Conservation (phyloP, 2,113 vertebrate genomes). For the Cheilinus undulatus region DNA sequence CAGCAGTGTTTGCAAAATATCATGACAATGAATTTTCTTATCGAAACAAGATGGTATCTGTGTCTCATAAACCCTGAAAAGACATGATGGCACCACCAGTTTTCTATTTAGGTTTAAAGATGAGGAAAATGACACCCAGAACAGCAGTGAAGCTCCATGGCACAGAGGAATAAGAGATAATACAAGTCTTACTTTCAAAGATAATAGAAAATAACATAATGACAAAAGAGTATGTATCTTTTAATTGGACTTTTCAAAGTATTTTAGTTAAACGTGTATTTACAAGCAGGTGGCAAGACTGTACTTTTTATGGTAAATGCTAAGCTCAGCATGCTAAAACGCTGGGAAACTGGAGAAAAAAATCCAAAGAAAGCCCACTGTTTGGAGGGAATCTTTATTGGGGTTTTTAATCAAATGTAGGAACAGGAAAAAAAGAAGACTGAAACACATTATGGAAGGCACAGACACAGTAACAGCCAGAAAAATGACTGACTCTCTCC, state of each 20-base stretch:
- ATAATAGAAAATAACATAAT: neutral
- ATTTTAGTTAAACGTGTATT: too few species aligned
- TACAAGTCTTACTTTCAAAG: too few species aligned
- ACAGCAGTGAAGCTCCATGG: too few species aligned
- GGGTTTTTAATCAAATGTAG: conserved; percentile 36
- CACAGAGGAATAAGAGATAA: too few species aligned
- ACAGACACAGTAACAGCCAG: conserved; percentile 45
- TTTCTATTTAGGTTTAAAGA: neutral
- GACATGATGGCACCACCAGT: neutral
- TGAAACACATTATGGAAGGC: conserved; percentile 61
- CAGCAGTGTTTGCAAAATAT: conserved; percentile 24
- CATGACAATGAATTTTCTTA: conserved; percentile 39
- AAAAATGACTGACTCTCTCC: conserved; percentile 18
- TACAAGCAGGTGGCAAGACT: too few species aligned
- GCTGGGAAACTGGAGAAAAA: neutral
- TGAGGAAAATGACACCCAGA: neutral
- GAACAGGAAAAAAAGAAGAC: conserved; percentile 45
- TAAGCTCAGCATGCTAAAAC: too few species aligned
- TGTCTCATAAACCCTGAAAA: neutral
- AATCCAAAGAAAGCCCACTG: neutral
- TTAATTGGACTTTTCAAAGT: too few species aligned
- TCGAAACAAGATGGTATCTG: conserved; percentile 18
- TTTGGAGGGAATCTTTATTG: conserved; percentile 59
- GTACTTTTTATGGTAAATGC: too few species aligned
- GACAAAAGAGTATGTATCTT: neutral